Conservation (phyloP, 2,113 vertebrate genomes). For the Galeopterus variegatus region DNA sequence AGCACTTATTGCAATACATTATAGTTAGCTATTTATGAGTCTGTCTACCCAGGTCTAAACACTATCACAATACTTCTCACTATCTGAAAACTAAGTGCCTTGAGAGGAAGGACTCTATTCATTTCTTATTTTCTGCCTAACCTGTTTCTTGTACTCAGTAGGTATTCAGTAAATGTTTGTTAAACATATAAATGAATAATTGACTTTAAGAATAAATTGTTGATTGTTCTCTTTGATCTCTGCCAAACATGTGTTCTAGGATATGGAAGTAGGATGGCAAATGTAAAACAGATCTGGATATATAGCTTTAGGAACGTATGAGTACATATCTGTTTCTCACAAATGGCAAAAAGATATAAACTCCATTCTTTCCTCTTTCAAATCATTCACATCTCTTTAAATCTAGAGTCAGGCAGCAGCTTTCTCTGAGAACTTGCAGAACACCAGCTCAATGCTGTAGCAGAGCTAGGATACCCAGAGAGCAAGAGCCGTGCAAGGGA, state of each 20-base stretch:
- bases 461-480: neutral
- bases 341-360: neutral
- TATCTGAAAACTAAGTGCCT: neutral
- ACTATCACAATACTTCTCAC: too few relatives aligned
- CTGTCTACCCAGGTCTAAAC: neutral
- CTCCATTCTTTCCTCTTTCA: neutral
- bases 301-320: accelerated
- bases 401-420: neutral
- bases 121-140: neutral
- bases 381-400: accelerated
- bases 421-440: neutral
- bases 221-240: too few relatives aligned
- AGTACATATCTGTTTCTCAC: neutral
- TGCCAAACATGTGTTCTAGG: neutral
- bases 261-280: neutral
- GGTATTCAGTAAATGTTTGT: too few relatives aligned
- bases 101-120: accelerated
- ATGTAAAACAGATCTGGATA: neutral
- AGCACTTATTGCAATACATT: accelerated
- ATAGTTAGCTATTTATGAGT: neutral
- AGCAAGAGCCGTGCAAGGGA: neutral
- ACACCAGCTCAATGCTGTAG: accelerated
- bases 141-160: neutral
- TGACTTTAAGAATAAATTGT: neutral
- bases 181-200: neutral